A percentile compares a stretch with the other conserved stretches of the same genome.
Evolutionary conservation across 2,888 invertebrate genomes (phyloP).

Genomic region (Agrypnus murinus): DNA sequence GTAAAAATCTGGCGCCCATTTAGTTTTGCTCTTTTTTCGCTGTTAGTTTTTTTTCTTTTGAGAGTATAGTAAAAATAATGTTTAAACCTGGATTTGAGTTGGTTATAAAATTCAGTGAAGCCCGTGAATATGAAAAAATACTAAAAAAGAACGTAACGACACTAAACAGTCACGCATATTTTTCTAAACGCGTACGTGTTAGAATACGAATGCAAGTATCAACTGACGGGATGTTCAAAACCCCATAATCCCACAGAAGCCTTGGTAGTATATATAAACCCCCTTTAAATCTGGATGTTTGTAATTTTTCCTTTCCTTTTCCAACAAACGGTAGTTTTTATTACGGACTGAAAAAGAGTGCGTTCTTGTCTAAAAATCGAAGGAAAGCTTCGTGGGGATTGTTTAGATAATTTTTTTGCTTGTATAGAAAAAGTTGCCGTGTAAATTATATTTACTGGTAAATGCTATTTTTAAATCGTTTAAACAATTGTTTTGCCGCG

Average conservation of each 20-base stretch:
- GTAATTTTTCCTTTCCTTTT: constrained; percentile 33
- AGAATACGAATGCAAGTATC: constrained; percentile 56
- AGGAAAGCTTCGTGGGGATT: constrained; percentile 18
- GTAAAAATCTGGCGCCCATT: constrained; percentile 26
- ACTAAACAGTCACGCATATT: constrained; percentile 49
- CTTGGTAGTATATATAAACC: constrained; percentile 57
- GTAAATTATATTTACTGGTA: constrained; percentile 17
- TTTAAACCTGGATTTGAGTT: constrained; percentile 4
- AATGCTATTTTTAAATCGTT: not conserved
- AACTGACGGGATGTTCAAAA: constrained; percentile 59
- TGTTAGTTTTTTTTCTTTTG: constrained; percentile 17
- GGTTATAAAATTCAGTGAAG: constrained; percentile 18
- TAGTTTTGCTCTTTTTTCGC: constrained; percentile 5
- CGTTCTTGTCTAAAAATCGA: constrained; percentile 28
- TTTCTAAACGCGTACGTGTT: constrained; percentile 51
- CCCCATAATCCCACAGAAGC: constrained; percentile 58
- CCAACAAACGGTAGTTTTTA: constrained; percentile 4
- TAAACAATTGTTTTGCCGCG: not conserved
- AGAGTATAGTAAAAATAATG: constrained; percentile 13
- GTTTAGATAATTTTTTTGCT: constrained; percentile 24
- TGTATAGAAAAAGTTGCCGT: constrained; percentile 14
- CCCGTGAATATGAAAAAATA: constrained; percentile 43
- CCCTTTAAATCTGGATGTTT: constrained; percentile 55
- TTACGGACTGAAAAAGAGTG: not conserved
- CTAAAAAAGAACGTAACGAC: constrained; percentile 42